phyloP scores from a whole-genome alignment of 2,888 invertebrate species.

The Belgica antarctica region DNA sequence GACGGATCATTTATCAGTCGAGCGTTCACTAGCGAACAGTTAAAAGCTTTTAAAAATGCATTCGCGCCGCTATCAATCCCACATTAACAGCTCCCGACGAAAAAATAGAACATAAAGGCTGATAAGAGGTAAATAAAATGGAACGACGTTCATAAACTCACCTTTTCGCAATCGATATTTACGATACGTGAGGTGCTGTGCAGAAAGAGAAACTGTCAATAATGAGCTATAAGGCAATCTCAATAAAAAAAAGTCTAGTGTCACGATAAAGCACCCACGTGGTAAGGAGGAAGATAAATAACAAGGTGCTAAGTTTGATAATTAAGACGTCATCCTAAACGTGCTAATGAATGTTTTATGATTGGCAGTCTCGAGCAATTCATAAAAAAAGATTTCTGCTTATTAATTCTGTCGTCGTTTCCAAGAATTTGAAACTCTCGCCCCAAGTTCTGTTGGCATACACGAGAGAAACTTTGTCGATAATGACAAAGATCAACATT shows the following conservation, averaged over 20 bases:
- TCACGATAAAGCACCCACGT: not conserved
- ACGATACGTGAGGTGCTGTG: not conserved
- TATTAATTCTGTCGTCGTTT: too few relatives aligned
- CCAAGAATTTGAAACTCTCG: too few relatives aligned
- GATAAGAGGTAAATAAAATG: slow-evolving; percentile 1
- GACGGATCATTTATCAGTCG: too few relatives aligned
- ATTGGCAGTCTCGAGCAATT: too few relatives aligned
- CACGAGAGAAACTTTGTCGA: too few relatives aligned
- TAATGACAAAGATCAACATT: too few relatives aligned
- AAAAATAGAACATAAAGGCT: not conserved
- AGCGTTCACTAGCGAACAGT: not conserved
- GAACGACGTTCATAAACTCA: not conserved
- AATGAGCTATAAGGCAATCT: not conserved
- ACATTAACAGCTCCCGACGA: not conserved
- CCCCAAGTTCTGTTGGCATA: too few relatives aligned
- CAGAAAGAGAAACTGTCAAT: not conserved
- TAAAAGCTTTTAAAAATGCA: slow-evolving; percentile 2
- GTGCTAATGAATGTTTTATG: not conserved
- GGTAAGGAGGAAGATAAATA: not conserved
- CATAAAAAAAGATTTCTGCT: too few relatives aligned
- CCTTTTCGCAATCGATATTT: not conserved
- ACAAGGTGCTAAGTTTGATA: not conserved
- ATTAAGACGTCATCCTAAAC: not conserved
- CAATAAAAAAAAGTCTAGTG: not conserved
- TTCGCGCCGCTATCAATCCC: not conserved